Conservation (phyloP, 2,113 vertebrate genomes). For the Sylvilagus bachmani region DNA sequence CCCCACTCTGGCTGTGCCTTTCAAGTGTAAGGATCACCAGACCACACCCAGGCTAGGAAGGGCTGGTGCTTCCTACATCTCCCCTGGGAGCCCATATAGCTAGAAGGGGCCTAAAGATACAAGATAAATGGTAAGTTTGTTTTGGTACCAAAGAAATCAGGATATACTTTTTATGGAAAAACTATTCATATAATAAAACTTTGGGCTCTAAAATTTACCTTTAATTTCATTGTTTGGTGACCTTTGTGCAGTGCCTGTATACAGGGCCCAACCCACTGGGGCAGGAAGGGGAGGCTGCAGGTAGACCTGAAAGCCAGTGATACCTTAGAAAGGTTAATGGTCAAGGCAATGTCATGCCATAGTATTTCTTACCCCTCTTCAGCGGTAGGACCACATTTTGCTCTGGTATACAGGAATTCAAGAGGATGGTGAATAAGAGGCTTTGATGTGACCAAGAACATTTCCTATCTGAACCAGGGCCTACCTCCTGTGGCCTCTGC, state of each 20-base stretch:
- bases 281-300: too few species aligned
- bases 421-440: neutral
- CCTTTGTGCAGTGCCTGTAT: too few species aligned
- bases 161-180: too few species aligned
- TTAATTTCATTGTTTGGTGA: too few species aligned
- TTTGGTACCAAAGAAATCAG: too few species aligned
- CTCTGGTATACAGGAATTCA: neutral
- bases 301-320: neutral
- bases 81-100: neutral
- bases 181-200: too few species aligned
- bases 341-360: neutral
- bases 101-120: neutral
- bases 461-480: neutral
- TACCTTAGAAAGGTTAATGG: neutral
- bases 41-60: neutral
- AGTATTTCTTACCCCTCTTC: neutral
- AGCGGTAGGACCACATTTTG: neutral
- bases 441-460: neutral
- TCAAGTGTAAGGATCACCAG: neutral
- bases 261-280: too few species aligned
- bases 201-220: too few species aligned
- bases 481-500: neutral
- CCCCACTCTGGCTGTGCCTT: neutral
- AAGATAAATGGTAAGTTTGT: too few species aligned
- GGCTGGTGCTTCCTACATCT: neutral